Conservation (phyloP, 2,797 vertebrate genomes). For the Cossypha dichroa region DNA sequence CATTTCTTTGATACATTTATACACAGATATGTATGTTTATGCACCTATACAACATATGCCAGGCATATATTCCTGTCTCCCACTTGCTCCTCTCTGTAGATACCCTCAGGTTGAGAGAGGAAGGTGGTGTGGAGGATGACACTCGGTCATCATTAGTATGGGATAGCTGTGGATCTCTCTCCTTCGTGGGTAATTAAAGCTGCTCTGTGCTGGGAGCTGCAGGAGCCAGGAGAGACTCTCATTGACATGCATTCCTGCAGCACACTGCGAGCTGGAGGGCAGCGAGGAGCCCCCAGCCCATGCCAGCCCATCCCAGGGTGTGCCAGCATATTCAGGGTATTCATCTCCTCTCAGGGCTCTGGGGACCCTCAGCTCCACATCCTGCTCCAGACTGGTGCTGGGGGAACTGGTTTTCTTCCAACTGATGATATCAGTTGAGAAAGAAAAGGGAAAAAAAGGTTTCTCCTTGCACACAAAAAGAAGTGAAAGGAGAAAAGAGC, state of each 20-base stretch:
- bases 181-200: slow-evolving; percentile 42
- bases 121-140: neutral
- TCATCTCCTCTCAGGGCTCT: rapidly evolving
- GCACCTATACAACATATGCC: neutral
- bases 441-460: neutral
- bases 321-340: neutral
- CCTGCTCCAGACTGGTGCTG: neutral
- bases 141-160: neutral
- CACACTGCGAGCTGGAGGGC: neutral
- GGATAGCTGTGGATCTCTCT: neutral
- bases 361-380: neutral
- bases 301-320: neutral
- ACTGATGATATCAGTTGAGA: neutral
- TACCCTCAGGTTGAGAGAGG: neutral
- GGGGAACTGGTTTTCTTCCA: neutral
- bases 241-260: neutral
- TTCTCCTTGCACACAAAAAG: neutral
- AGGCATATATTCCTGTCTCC: neutral
- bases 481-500: neutral
- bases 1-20: neutral
- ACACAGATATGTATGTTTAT: neutral
- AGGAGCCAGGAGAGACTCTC: neutral
- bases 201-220: neutral
- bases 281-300: neutral
- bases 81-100: neutral